Base-by-base conservation (phyloP, 2,113 vertebrate genomes). In the Melanostigma gelatinosum region DNA sequence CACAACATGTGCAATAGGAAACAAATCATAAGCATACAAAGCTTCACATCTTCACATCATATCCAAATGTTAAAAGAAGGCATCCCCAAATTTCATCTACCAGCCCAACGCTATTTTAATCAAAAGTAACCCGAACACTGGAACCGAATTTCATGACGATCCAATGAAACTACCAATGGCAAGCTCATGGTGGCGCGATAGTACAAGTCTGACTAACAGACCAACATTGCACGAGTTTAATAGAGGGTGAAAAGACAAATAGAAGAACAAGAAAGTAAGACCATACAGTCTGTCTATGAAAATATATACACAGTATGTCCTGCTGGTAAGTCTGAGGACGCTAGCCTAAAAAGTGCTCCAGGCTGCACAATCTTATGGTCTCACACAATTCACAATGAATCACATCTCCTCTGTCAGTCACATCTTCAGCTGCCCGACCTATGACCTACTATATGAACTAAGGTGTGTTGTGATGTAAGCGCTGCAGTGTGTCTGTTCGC, bases 401-500 rank as follows among this genome's bases (percentile, higher is more conserved):
- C 60, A 10, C 73, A 58, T 52, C 62, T 64, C 42, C 36, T 6
- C 29, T 72, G 29, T 63, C 20, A 60, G 61, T 58, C 58, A 75
- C 58, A 42, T 70, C 70, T 57, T 34, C 61, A 60, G 64, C 82
- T 69, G 16, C 55, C 55, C 68, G 76, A 77, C 76, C 75, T 55
- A 0, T 68, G 69, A 77, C 9, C 46, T 12, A 2, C 15, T 12
- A 2, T 9, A 74, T 20, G 27, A 72, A 16, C 60, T 9, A 3
- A 69, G 70, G 63, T 70, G 61, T 80, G 77, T n/a, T 29, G 66
- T 80, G 42, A 72, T 75, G 73, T 79, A 60, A 75, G 55, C 63
- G 1, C 74, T 63, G 50, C 20, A 52, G 54, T 65, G 42, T 79
- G 55, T 77, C 79, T 57, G 10, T 16, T 32, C 34, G 16, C 67